Conservation (phyloP, 2,113 vertebrate genomes). For the Clupea harengus region DNA sequence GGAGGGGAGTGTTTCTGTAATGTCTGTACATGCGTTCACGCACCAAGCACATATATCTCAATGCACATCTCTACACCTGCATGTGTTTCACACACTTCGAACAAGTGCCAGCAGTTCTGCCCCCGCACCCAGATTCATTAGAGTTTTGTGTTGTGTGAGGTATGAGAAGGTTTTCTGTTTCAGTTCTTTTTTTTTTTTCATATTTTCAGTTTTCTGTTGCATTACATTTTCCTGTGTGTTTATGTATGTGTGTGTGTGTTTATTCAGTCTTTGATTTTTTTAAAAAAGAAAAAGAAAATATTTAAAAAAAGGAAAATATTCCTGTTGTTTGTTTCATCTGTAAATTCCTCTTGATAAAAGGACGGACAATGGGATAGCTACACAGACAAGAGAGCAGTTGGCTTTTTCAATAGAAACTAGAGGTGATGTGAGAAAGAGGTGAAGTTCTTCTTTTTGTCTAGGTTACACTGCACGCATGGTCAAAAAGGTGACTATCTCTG, state of each 20-base stretch:
- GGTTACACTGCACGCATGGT: constrained; percentile 78
- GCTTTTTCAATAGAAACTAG: constrained; percentile 68
- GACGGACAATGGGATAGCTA: constrained; percentile 69
- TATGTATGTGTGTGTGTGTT: constrained; percentile 24
- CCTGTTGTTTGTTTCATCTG: constrained; percentile 59
- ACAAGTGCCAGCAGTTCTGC: constrained; percentile 65
- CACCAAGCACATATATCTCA: constrained; percentile 62
- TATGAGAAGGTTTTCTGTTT: constrained; percentile 73
- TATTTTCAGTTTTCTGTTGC: constrained; percentile 64
- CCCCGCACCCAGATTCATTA: constrained; percentile 68
- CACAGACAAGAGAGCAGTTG: constrained; percentile 69
- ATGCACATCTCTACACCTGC: constrained; percentile 57
- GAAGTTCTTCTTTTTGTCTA: constrained; percentile 62
- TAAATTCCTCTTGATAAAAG: constrained; percentile 74
- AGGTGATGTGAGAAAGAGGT: constrained; percentile 71
- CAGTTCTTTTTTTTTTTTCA: constrained; percentile 45
- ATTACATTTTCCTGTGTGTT: constrained; percentile 58
- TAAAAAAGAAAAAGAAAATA: constrained; percentile 53
- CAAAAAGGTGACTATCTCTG: constrained; percentile 75
- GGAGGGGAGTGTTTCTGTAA: constrained; percentile 55
- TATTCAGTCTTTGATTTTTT: constrained; percentile 61
- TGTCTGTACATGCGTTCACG: constrained; percentile 53
- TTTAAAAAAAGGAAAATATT: constrained; percentile 59
- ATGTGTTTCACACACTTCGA: constrained; percentile 53
- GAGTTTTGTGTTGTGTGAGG: constrained; percentile 77